Conservation (phyloP, 2,113 vertebrate species). For the Meles meles region DNA sequence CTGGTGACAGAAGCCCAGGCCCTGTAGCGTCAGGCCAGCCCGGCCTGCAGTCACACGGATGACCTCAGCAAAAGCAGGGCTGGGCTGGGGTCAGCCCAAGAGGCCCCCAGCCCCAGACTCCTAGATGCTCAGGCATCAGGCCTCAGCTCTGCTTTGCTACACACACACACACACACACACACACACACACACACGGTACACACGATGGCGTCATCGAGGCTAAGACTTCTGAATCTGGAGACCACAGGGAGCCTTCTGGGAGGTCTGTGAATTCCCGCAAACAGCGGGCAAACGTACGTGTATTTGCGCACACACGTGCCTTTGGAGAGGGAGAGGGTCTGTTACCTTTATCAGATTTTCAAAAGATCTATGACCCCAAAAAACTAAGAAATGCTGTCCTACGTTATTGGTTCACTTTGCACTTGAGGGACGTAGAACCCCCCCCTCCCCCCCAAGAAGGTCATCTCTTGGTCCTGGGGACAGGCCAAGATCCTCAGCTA, state of each 20-base stretch:
- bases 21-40: neutral
- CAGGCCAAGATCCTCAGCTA: neutral
- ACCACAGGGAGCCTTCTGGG: rapidly evolving
- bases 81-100: neutral
- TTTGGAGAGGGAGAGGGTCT: neutral
- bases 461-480: neutral
- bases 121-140: neutral
- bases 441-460: neutral
- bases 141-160: neutral
- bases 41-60: neutral
- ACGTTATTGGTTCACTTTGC: neutral
- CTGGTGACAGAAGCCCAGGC: neutral
- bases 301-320: neutral
- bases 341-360: neutral
- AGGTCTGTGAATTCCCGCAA: neutral
- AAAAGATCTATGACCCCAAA: neutral
- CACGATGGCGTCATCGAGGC: rapidly evolving
- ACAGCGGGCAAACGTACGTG: rapidly evolving
- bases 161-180: neutral
- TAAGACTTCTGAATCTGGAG: neutral
- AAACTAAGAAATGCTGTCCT: neutral
- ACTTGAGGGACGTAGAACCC: neutral
- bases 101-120: neutral
- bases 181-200: rapidly evolving
- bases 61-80: neutral